phyloP scores from a whole-genome alignment of 2,797 vertebrate species.

The Apodemus agrarius region DNA sequence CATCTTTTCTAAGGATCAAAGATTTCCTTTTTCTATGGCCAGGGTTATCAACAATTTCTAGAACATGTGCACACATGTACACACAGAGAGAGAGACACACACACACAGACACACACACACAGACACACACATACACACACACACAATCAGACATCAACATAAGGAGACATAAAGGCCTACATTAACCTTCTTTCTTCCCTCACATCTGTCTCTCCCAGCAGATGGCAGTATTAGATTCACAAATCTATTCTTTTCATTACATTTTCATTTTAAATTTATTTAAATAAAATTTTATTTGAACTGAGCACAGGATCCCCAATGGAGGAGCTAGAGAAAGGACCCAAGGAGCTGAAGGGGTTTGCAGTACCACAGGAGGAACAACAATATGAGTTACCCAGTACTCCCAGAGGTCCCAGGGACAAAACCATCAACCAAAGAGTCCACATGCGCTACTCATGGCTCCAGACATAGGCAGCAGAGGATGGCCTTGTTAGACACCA shows the following conservation, averaged over 20 bases:
- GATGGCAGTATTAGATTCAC: slow-evolving; percentile 1
- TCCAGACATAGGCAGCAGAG: no score
- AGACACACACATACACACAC: not conserved
- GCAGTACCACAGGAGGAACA: no score
- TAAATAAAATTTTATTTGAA: not conserved
- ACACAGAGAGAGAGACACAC: no score
- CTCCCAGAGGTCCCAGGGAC: no score
- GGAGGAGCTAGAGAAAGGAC: no score
- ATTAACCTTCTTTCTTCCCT: not conserved
- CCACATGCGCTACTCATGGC: no score
- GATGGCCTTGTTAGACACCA: no score
- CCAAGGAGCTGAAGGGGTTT: no score
- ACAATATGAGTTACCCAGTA: no score
- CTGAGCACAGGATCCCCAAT: no score
- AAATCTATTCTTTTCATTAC: not conserved
- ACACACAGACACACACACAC: not conserved
- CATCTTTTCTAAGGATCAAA: not conserved
- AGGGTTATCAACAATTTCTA: not conserved
- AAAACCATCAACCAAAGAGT: no score
- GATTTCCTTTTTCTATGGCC: not conserved
- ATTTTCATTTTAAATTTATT: not conserved
- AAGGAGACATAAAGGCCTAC: not conserved
- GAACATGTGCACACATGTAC: not conserved
- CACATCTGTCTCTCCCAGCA: not conserved
- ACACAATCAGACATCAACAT: not conserved